These are phyloP conservation scores for Periphyllus acericola DNA, from an alignment of 2,888 invertebrate species.

Conservation along the genomic window DNA sequence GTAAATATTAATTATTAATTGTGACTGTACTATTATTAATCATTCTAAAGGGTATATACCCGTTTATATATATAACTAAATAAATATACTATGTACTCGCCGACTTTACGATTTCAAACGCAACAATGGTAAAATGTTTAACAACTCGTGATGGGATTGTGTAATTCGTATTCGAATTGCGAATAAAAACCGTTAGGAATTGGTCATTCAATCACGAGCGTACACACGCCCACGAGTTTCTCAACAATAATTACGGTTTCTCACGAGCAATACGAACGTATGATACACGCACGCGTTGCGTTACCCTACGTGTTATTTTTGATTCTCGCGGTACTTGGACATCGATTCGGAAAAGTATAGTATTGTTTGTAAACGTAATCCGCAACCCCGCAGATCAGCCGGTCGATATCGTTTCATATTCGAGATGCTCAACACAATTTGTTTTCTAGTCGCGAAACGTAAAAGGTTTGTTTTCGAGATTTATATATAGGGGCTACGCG, in stretches of 20 bases:
- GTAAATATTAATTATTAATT: no score
- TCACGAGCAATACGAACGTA: neutral
- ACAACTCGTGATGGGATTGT: neutral
- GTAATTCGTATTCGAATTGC: neutral
- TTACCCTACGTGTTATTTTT: neutral
- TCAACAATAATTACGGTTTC: neutral
- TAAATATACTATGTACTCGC: no score
- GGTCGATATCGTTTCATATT: neutral
- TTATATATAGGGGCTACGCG: neutral
- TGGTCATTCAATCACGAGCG: neutral
- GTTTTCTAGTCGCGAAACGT: neutral
- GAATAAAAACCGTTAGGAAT: neutral
- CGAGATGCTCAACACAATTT: no score
- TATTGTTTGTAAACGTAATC: no score
- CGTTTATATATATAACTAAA: no score
- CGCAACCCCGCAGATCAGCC: no score
- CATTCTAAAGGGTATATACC: no score
- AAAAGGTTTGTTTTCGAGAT: neutral
- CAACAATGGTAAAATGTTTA: neutral
- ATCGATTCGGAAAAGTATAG: neutral
- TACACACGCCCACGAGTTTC: neutral
- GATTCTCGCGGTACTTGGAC: neutral
- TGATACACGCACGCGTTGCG: neutral
- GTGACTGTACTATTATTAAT: no score
- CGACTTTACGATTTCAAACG: neutral